Evolutionary conservation across 2,888 invertebrate genomes (phyloP), one percentile per base, ranked within the genome.

Genomic region (Tortrix viridana): DNA sequence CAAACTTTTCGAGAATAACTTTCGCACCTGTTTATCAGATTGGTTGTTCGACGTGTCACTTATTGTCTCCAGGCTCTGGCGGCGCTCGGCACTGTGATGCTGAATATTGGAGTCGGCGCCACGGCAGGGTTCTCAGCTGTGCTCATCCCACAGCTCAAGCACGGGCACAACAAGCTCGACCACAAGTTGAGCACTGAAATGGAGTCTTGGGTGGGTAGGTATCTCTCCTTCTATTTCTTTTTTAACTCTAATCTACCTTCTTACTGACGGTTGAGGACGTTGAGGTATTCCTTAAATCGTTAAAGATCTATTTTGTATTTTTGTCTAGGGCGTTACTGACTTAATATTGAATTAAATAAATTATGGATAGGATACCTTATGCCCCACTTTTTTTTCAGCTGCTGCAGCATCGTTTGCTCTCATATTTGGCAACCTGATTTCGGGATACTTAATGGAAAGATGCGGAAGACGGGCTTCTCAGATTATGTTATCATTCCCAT

Each of bases 91-190:
- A 92, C 94, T 0, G 89, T 94, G 63, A 82, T 94, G 73, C 74
- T 93, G 38, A 93, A 94, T 0, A 73, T 94, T 0, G 87, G 92
- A 5, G 89, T 93, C 0, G 95, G 95, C 1, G 93, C 94, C 71
- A 93, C 94, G 0, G 88, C 93, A 0, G 95, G 95, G 0, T 94
- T 94, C 73, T 95, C 95, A 1, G 94, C 95, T 3, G 92, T 95
- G 14, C 82, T 95, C 14, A 87, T 95, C 61, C 94, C 95, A 0
- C 95, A 95, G 74, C 77, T 95, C 20, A 74, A 82, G 66, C 70
- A 83, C 47, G 78, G 61, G 1, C 44, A 50, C 37, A 62, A 71
- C 2, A 85, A 88, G 66, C 84, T 87, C 18, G 82, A 80, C 48
- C 77, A 87, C 7, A 86, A 89, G 55, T 85, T 92, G 26, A 89